Conservation (phyloP, 1,140 invertebrate species). For the Macrotrachela quadricornifera region DNA sequence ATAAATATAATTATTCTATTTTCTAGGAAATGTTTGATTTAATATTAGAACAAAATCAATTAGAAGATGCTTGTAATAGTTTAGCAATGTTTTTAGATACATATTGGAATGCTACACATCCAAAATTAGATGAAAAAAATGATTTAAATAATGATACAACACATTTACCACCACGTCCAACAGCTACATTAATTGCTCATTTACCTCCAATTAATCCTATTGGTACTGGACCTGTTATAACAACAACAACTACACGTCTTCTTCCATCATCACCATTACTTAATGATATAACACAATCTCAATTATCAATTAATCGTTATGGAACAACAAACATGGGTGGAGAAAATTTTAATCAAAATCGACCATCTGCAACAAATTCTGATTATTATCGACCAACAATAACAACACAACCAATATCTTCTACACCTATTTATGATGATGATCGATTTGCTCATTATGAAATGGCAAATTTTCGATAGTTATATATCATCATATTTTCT, state of each 20-base stretch:
- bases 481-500: no score
- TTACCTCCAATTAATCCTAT: no score
- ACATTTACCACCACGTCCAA: no score
- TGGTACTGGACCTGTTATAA: no score
- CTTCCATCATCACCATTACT: not conserved
- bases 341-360: not conserved
- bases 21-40: conserved; percentile 89
- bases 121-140: conserved; percentile 19
- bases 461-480: no score
- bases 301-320: not conserved
- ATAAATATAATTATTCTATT: no score
- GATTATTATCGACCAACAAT: not conserved
- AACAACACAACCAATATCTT: not conserved
- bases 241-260: not conserved
- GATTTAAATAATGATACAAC: not conserved
- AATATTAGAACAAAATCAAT: conserved; percentile 89
- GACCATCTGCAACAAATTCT: not conserved
- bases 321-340: not conserved
- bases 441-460: no score
- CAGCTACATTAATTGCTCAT: no score
- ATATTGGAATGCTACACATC: conserved; percentile 93
- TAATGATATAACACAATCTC: no score
- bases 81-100: conserved; percentile 89
- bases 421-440: no score
- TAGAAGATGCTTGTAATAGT: conserved; percentile 93